Conservation (phyloP, 2,797 vertebrate genomes). For the Macrochelys suwanniensis region DNA sequence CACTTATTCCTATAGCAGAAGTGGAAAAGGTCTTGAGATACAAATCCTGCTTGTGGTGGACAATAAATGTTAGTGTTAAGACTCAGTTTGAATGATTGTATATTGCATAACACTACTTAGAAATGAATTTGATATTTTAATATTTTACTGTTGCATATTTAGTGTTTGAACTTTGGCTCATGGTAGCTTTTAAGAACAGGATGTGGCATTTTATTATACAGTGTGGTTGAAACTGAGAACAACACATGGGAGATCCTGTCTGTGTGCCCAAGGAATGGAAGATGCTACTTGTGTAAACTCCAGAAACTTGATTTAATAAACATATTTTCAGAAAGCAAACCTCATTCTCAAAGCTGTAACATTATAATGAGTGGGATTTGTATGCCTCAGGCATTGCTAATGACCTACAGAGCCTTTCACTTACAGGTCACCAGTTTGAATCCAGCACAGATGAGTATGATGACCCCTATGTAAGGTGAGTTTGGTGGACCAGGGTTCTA, state of each 20-base stretch:
- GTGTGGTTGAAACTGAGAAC: not conserved
- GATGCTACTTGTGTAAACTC: not conserved
- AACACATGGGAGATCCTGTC: fast-evolving
- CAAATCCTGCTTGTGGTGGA: not conserved
- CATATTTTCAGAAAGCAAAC: not conserved
- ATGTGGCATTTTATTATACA: fast-evolving
- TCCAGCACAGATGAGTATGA: not conserved
- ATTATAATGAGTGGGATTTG: not conserved
- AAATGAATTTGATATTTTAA: not conserved
- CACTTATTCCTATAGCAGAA: not conserved
- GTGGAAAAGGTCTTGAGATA: not conserved
- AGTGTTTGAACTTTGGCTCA: not conserved
- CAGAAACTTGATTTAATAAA: not conserved
- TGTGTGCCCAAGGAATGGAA: not conserved
- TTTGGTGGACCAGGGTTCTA: not conserved
- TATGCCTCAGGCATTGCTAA: not conserved
- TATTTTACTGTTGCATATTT: not conserved
- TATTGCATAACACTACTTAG: not conserved
- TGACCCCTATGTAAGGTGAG: not conserved
- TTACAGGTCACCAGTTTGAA: not conserved
- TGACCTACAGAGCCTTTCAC: not conserved
- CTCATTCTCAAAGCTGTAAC: fast-evolving
- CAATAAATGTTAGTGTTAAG: not conserved
- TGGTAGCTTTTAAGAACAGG: not conserved
- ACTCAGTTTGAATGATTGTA: not conserved